These are phyloP conservation scores for Odobenus rosmarus DNA, from an alignment of 2,113 vertebrate species.

Conservation along the genomic window DNA sequence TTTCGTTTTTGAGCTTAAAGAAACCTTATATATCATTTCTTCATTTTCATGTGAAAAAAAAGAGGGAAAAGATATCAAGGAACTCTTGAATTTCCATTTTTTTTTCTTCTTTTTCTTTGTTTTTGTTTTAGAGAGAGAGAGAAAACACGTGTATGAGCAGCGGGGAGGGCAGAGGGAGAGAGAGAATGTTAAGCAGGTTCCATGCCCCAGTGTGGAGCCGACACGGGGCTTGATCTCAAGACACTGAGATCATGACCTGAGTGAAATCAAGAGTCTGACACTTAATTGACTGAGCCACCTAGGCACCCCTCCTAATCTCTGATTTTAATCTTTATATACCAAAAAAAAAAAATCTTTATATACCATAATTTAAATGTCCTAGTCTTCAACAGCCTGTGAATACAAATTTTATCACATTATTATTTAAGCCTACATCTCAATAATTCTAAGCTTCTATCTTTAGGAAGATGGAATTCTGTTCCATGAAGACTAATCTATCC, in stretches of 20 bases:
- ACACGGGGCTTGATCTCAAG: background rate
- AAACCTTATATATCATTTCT: background rate
- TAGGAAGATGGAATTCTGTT: background rate
- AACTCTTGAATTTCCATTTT: background rate
- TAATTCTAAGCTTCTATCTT: background rate
- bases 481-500: background rate
- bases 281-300: background rate
- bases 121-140: no score
- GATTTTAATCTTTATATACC: background rate
- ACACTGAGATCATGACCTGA: background rate
- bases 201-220: background rate
- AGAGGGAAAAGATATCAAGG: background rate
- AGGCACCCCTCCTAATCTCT: background rate
- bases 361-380: background rate
- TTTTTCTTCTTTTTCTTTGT: background rate
- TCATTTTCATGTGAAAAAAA: constrained; percentile 27
- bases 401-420: background rate
- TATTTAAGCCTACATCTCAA: background rate
- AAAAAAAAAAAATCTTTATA: background rate
- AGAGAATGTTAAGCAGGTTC: background rate
- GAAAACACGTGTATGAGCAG: background rate
- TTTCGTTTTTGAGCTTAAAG: background rate
- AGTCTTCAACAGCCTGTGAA: background rate
- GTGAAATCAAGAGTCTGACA: background rate
- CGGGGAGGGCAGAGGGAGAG: background rate